Base-by-base conservation (phyloP, 1,140 invertebrate species). In the Drosophila melanica region DNA sequence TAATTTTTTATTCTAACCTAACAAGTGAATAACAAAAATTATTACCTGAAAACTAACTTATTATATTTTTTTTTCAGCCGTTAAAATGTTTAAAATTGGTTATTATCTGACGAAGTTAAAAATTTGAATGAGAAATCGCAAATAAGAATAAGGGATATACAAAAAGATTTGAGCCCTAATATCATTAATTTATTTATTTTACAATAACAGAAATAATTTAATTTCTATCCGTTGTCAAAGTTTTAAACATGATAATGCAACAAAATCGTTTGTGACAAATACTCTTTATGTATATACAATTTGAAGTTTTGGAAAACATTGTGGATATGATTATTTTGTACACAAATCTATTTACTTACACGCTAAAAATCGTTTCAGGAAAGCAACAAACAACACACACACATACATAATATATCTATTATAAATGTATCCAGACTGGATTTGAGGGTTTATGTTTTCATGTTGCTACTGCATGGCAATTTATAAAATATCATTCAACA, bases 261-360 rank as follows among this genome's bases (percentile, higher is more conserved):
- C 50, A 35, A 53, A 53, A 35, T 53, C 30, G 50, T 48, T 48
- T 7, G 16, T 30, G 50, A 14, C 50, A 53, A 35, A 16, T 35
- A 9, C 47, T 35, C 33, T 35, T 35, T 35, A 30, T 39, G 11
- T 67, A 66, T 72, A 58, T 66, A 72, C 54, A 72, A 39, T 12
- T 67, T 51, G 53, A 58, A 35, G 14, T 57, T 35, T 48, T 72
- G 69, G 62, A 72, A 72, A 72, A 72, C 62, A 66, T 72, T 66
- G 9, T 39, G 69, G 69, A 72, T 72, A 72, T 72, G 69, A 14
- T 66, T 59, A 45, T 33, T 72, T 72, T 72, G 69, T 72, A 72
- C 69, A 72, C n/a, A 42, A 67, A 59, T 39, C 45, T 33, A 41
- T 65, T 44, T 12, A 35, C 62, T 65, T 65, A 71, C 10, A n/a